A percentile compares a stretch with the other conserved stretches of the same genome.
Conservation (phyloP, 2,797 vertebrate genomes). For the Bufotes viridis region DNA sequence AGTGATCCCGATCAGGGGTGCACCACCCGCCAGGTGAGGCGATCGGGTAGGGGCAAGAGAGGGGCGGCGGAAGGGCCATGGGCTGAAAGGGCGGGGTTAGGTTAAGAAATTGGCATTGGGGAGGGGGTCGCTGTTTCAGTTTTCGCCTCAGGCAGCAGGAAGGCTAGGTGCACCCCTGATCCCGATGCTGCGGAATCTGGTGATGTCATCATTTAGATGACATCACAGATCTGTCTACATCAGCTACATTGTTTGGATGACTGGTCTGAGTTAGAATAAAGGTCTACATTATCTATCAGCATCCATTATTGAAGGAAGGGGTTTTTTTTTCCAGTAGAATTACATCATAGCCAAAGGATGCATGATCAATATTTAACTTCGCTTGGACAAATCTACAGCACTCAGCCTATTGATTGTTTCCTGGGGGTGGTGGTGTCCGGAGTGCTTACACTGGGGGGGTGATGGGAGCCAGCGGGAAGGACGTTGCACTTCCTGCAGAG, state of each 20-base stretch:
- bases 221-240: neutral
- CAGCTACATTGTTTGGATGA: neutral
- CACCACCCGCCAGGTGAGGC: too few relatives aligned
- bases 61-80: too few relatives aligned
- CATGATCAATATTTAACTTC: constrained; percentile 44
- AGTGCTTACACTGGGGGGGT: neutral
- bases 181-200: neutral
- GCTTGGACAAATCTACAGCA: constrained; percentile 32
- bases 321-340: constrained; percentile 4
- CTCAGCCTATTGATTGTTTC: constrained; percentile 35
- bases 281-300: constrained; percentile 21
- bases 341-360: constrained; percentile 35
- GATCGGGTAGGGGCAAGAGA: too few relatives aligned
- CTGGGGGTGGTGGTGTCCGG: constrained; percentile 5
- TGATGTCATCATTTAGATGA: neutral
- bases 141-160: too few relatives aligned
- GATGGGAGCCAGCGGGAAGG: neutral
- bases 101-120: too few relatives aligned
- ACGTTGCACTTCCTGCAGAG: constrained; percentile 13
- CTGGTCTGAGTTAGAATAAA: neutral
- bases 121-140: too few relatives aligned
- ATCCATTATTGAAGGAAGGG: constrained; percentile 39
- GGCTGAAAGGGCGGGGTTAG: too few relatives aligned
- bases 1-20: too few relatives aligned
- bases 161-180: neutral